Evolutionary conservation across 1,140 invertebrate species (phyloP).

Genomic region (Sesamia nonagrioides): DNA sequence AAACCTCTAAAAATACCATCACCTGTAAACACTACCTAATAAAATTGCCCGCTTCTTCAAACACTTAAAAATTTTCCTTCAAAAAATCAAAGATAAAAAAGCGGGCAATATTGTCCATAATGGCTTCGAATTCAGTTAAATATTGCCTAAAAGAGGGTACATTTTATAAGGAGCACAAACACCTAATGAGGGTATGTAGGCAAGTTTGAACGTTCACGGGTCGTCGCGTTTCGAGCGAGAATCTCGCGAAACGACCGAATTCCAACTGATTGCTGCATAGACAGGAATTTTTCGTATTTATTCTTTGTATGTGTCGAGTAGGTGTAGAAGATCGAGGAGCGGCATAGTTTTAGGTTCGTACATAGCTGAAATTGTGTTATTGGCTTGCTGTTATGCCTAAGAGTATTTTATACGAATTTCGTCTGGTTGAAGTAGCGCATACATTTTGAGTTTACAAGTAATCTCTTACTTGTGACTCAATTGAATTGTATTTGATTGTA

Average conservation of each 20-base stretch:
- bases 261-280: slow-evolving; percentile 47
- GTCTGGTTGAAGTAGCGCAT: too few relatives aligned
- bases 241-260: slow-evolving; percentile 27
- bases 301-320: neutral
- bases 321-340: neutral
- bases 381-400: too few relatives aligned
- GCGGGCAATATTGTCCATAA: slow-evolving; percentile 33
- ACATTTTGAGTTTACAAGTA: too few relatives aligned
- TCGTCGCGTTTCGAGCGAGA: slow-evolving; percentile 54
- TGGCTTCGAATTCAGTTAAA: slow-evolving; percentile 39
- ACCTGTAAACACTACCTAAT: too few relatives aligned
- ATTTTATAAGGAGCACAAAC: slow-evolving; percentile 73
- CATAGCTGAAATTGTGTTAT: too few relatives aligned
- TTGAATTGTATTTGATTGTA: too few relatives aligned
- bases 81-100: neutral
- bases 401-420: too few relatives aligned
- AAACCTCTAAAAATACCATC: too few relatives aligned
- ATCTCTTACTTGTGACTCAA: too few relatives aligned
- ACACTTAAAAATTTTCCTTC: neutral
- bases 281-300: slow-evolving; percentile 24
- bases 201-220: slow-evolving; percentile 72
- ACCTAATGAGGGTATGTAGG: slow-evolving; percentile 68
- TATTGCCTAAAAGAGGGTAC: slow-evolving; percentile 31
- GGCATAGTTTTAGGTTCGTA: neutral
- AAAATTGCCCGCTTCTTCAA: neutral